Conservation (phyloP, 1,140 invertebrate genomes). For the Aphaenogaster ashmeadi region DNA sequence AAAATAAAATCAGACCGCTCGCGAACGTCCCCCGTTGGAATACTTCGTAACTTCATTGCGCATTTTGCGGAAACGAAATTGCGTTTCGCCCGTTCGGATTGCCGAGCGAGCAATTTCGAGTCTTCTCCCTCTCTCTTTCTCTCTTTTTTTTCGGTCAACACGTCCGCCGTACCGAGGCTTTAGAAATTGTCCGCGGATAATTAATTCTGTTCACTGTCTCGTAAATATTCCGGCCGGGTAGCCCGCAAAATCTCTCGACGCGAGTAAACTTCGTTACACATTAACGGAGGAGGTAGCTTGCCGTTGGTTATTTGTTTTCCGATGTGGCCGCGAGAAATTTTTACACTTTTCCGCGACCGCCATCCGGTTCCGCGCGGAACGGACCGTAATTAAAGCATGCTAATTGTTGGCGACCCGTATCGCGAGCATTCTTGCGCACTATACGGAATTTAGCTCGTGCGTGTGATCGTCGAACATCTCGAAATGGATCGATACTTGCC, state of each 20-base stretch:
- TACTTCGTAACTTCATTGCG: slow-evolving; percentile 31
- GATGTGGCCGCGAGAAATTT: slow-evolving; percentile 32
- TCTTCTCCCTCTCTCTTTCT: not conserved
- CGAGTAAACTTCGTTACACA: slow-evolving; percentile 48
- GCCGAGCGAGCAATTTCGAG: slow-evolving; percentile 43
- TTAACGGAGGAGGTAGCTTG: not conserved
- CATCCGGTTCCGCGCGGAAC: not conserved
- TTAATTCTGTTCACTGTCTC: slow-evolving; percentile 50
- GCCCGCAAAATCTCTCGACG: slow-evolving; percentile 25
- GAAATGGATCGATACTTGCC: slow-evolving; percentile 17
- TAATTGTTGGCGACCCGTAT: slow-evolving; percentile 6
- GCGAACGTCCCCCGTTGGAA: slow-evolving; percentile 22
- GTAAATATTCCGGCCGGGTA: slow-evolving; percentile 39
- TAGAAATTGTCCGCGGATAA: slow-evolving; percentile 50
- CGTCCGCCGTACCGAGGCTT: slow-evolving; percentile 1
- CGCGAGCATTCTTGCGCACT: not conserved
- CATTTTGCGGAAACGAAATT: slow-evolving; percentile 46
- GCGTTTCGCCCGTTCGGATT: slow-evolving; percentile 15
- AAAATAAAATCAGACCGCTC: slow-evolving; percentile 36
- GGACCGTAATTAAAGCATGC: slow-evolving; percentile 15
- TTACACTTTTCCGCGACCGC: slow-evolving; percentile 3
- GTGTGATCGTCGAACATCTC: not conserved
- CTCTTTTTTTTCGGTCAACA: not conserved
- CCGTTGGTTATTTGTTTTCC: slow-evolving; percentile 38
- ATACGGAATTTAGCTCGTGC: not conserved